These are phyloP conservation scores for Rhizoglyphus robini DNA, from an alignment of 1,140 invertebrate species.

Conservation along the genomic window DNA sequence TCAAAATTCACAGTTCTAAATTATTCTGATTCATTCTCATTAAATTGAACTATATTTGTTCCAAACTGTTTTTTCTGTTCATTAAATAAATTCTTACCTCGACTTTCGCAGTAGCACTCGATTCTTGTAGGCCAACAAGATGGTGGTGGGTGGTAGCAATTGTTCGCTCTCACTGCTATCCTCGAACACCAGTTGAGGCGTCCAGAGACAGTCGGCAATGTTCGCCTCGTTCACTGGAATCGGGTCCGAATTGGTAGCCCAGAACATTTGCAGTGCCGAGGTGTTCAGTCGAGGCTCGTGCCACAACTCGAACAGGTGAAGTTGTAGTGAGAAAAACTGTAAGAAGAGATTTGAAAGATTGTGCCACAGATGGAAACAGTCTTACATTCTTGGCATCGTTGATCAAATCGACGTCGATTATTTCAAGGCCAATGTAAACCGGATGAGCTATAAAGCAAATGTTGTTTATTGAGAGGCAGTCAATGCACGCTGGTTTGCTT, in stretches of 20 bases:
- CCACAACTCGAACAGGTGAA: constrained; percentile 20
- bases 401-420: constrained; percentile 22
- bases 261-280: neutral
- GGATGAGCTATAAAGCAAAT: constrained; percentile 11
- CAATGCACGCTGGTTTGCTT: neutral
- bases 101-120: constrained; percentile 13
- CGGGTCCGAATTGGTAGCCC: neutral
- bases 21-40: neutral
- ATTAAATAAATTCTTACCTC: constrained; percentile 2
- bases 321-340: constrained; percentile 22
- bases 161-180: constrained; percentile 16
- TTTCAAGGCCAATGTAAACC: constrained; percentile 16
- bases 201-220: constrained; percentile 15
- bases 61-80: no score
- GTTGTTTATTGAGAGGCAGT: neutral
- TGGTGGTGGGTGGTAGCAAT: constrained; percentile 20
- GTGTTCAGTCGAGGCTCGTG: constrained; percentile 18
- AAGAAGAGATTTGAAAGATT: neutral
- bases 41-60: no score
- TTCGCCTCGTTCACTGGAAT: constrained; percentile 13
- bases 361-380: no score
- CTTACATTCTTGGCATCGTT: constrained; percentile 22
- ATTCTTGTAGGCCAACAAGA: neutral
- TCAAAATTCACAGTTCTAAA: neutral
- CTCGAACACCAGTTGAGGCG: constrained; percentile 21